Percentiles rank a stretch among this genome's conserved stretches.
phyloP scores from a whole-genome alignment of 2,113 vertebrate genomes.

The Erythrocercus mccallii region DNA sequence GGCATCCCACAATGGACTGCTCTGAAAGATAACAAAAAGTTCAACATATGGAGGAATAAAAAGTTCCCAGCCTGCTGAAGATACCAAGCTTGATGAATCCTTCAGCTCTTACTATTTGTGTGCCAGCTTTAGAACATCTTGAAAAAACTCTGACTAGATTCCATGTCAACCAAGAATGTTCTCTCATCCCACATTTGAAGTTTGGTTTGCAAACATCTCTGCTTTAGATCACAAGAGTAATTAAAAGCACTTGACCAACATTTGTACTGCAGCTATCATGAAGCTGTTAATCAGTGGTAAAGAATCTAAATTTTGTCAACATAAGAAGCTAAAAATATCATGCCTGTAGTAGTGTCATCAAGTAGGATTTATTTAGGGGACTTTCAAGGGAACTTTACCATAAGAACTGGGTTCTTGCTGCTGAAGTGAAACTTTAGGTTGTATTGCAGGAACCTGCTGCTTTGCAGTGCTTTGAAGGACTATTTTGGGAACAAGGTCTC shows the following conservation, averaged over 20 bases:
- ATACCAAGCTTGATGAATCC: neutral
- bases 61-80: neutral
- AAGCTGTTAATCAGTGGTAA: neutral
- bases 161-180: neutral
- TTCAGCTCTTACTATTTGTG: neutral
- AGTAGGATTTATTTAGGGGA: neutral
- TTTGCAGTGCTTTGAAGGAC: neutral
- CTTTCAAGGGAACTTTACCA: neutral
- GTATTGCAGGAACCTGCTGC: neutral
- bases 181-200: neutral
- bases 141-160: neutral
- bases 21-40: slow-evolving; percentile 5
- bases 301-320: neutral
- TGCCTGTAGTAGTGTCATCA: neutral
- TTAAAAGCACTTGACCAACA: neutral
- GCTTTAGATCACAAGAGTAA: neutral
- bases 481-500: neutral
- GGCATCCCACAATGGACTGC: neutral
- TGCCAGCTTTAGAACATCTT: neutral
- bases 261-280: neutral
- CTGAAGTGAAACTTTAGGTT: neutral
- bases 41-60: neutral
- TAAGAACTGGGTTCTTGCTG: neutral
- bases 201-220: neutral
- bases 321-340: neutral